phyloP scores from a whole-genome alignment of 2,113 vertebrate genomes.

The Amphiprion percula region DNA sequence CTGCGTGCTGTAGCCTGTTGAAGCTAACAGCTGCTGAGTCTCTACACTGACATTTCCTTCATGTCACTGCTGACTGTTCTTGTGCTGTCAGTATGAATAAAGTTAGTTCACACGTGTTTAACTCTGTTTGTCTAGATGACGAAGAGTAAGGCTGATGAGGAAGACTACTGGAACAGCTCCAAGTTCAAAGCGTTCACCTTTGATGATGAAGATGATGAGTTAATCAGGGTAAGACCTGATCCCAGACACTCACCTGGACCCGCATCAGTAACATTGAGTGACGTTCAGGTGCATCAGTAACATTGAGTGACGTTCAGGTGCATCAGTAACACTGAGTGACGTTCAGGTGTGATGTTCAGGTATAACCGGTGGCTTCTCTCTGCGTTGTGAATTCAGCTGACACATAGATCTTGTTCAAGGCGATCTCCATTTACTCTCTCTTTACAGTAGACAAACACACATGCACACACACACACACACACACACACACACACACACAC shows the following conservation, averaged over 20 bases:
- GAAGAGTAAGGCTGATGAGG: conserved; percentile 91
- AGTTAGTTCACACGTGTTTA: not conserved
- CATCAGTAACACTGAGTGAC: not conserved
- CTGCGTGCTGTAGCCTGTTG: no score
- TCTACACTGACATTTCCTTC: no score
- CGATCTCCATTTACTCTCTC: no score
- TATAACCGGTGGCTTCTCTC: no score
- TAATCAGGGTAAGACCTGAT: conserved; percentile 85
- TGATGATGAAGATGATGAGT: conserved; percentile 95
- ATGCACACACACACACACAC: no score
- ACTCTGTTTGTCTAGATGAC: conserved; percentile 84
- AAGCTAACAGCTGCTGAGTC: no score
- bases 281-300: not conserved
- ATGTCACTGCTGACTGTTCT: not conserved
- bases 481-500: no score
- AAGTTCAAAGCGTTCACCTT: conserved; percentile 95
- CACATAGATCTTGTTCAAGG: no score
- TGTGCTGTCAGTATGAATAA: conserved; percentile 3
- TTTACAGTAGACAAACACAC: no score
- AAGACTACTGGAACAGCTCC: conserved; percentile 96
- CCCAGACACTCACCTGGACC: not conserved
- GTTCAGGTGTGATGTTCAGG: not conserved
- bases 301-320: not conserved
- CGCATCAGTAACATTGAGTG: not conserved
- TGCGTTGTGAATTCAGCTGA: no score